phyloP scores from a whole-genome alignment of 2,888 invertebrate species.

The Tachina grossa region DNA sequence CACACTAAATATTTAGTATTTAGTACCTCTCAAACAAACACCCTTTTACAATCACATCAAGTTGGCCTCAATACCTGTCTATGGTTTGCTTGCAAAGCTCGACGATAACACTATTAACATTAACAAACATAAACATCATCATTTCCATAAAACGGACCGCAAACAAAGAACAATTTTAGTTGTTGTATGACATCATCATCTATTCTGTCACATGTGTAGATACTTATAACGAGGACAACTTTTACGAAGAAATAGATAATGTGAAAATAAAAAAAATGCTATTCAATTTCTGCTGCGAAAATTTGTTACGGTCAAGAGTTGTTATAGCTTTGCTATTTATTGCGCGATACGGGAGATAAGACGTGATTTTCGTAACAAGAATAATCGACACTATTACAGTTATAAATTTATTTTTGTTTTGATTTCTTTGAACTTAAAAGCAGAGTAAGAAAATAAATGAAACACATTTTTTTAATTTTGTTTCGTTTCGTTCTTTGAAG shows the following conservation, averaged over 20 bases:
- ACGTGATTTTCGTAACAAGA: too few species aligned
- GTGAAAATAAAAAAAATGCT: conserved; percentile 43
- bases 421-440: too few species aligned
- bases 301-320: conserved; percentile 28
- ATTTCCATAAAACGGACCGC: conserved; percentile 19
- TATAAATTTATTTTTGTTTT: too few species aligned
- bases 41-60: not conserved
- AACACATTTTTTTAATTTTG: too few species aligned
- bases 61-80: conserved; percentile 35
- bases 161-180: conserved; percentile 7
- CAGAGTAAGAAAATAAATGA: too few species aligned
- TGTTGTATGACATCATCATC: conserved; percentile 43
- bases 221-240: conserved; percentile 47
- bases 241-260: not conserved
- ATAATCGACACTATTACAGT: too few species aligned
- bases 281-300: conserved; percentile 35
- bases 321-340: too few species aligned
- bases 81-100: conserved; percentile 41
- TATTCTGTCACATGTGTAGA: conserved; percentile 41
- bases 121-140: conserved; percentile 40
- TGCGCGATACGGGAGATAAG: too few species aligned
- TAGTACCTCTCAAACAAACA: not conserved
- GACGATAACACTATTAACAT: conserved; percentile 50
- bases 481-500: too few species aligned
- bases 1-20: not conserved